These are phyloP conservation scores for Octopus sinensis DNA, from an alignment of 1,140 invertebrate species.

Conservation along the genomic window DNA sequence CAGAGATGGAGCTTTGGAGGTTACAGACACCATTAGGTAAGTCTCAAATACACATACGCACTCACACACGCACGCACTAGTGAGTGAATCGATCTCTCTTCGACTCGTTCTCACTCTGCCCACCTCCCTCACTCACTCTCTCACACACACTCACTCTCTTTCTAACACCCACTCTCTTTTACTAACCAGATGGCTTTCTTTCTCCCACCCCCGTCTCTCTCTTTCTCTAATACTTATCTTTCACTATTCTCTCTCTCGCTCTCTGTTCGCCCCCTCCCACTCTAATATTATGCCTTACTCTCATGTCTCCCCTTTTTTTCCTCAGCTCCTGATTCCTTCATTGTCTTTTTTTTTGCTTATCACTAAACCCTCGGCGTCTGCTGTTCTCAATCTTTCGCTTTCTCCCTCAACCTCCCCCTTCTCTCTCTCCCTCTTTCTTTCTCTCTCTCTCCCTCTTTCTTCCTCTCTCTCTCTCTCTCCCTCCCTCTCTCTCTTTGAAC, in stretches of 20 bases:
- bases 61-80: no score
- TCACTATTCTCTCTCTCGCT: no score
- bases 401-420: not conserved
- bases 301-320: constrained; percentile 2
- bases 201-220: no score
- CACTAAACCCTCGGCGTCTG: constrained; percentile 15
- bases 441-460: constrained; percentile 13
- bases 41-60: constrained; percentile 17
- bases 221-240: no score
- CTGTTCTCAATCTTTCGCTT: constrained; percentile 10
- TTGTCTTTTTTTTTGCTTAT: constrained; percentile 1
- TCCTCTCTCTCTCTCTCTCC: constrained; percentile 19
- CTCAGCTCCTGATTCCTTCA: constrained; percentile 17
- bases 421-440: not conserved
- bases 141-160: no score
- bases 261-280: not conserved
- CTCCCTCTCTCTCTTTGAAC: not conserved
- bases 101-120: no score
- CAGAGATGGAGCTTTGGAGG: constrained; percentile 83
- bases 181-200: no score
- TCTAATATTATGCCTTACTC: not conserved
- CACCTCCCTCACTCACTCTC: no score
- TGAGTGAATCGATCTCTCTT: no score
- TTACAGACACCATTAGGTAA: constrained; percentile 85
- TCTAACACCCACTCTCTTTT: no score